Conservation (phyloP, 2,797 vertebrate species). For the Poecilia velifera region DNA sequence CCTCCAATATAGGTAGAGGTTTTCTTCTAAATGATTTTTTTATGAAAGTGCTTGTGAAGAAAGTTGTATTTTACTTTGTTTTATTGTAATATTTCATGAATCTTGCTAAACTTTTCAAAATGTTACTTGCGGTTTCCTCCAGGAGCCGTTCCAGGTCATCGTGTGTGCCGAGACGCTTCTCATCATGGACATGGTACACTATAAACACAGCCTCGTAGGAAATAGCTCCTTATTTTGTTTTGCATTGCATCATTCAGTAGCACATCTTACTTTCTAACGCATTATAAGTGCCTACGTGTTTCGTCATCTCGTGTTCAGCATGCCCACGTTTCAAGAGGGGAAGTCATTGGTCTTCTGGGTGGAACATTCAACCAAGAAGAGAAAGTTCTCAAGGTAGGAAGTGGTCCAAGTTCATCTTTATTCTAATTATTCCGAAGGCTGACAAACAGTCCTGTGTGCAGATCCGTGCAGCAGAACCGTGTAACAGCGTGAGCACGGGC, state of each 20-base stretch:
- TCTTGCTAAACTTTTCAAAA: neutral
- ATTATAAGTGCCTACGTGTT: neutral
- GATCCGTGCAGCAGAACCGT: conserved; percentile 93
- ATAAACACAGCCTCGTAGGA: neutral
- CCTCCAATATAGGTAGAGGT: neutral
- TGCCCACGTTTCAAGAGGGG: conserved; percentile 92
- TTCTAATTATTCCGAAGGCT: neutral
- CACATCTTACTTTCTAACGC: neutral
- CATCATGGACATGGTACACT: conserved; percentile 95
- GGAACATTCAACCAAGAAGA: conserved; percentile 87
- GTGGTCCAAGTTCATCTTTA: neutral
- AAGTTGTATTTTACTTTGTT: neutral
- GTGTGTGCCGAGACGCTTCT: conserved; percentile 93
- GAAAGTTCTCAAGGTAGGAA: conserved; percentile 87
- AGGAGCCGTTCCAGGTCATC: conserved; percentile 94
- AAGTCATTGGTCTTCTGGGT: conserved; percentile 95
- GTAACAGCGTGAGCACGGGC: conserved; percentile 95
- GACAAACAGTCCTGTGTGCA: conserved; percentile 47
- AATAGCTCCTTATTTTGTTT: neutral
- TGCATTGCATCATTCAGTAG: too few species aligned
- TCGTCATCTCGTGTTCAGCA: conserved; percentile 80
- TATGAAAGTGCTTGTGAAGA: neutral
- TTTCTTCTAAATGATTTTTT: neutral
- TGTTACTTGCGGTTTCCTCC: conserved; percentile 35
- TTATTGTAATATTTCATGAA: neutral